Evolutionary conservation across 64 coral and sea anemone species (phyloP).

Genomic region (Montipora foliosa): DNA sequence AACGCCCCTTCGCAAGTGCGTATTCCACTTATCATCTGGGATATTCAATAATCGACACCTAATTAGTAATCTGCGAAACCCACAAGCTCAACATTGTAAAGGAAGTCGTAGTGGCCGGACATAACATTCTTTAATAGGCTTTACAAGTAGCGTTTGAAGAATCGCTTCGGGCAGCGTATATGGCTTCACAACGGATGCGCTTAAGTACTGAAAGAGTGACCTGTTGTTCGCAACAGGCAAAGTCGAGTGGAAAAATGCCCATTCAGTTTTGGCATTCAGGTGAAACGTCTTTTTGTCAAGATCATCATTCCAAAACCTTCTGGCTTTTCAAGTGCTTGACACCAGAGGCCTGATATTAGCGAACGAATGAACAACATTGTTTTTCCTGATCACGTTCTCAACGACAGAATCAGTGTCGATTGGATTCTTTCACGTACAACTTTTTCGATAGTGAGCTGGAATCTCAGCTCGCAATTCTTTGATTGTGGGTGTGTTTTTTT

Average conservation of each 20-base stretch:
- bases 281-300: slow-evolving; percentile 22
- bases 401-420: neutral
- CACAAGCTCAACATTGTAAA: slow-evolving; percentile 17
- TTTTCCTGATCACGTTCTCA: slow-evolving; percentile 43
- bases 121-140: neutral
- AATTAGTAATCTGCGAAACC: slow-evolving; percentile 26
- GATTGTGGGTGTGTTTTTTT: neutral
- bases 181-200: neutral
- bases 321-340: neutral
- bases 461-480: neutral
- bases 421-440: neutral
- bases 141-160: neutral
- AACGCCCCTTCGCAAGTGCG: neutral
- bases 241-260: neutral
- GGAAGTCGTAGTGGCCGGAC: neutral
- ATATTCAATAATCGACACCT: slow-evolving; percentile 16
- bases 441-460: neutral
- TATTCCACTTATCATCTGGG: slow-evolving; percentile 12
- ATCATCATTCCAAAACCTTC: slow-evolving; percentile 3
- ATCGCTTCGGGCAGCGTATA: slow-evolving; percentile 17
- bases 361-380: neutral
- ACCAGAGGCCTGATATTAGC: slow-evolving; percentile 9
- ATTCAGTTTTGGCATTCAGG: slow-evolving; percentile 26
- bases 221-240: neutral
- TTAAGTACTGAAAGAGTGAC: neutral